Conservation (phyloP, 2,888 invertebrate genomes). For the Meloe dianella region DNA sequence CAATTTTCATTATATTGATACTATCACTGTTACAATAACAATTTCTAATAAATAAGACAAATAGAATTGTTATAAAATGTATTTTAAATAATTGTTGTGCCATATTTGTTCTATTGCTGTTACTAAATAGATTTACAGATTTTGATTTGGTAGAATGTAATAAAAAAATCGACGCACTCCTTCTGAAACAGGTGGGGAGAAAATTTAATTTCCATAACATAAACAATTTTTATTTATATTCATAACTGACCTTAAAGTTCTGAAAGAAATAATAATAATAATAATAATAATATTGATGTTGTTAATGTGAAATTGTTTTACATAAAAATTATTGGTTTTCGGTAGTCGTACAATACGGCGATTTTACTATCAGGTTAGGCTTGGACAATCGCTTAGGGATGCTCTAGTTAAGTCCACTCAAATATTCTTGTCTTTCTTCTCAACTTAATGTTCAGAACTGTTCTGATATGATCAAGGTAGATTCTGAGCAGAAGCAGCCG, state of each 20-base stretch:
- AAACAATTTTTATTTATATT: slow-evolving; percentile 2
- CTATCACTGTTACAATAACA: slow-evolving; percentile 7
- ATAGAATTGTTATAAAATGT: not conserved
- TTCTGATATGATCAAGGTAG: no score
- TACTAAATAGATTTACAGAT: not conserved
- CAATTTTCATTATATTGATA: slow-evolving; percentile 5
- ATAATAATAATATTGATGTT: not conserved
- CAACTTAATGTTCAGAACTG: no score
- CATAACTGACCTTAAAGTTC: not conserved
- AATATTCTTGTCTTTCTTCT: no score
- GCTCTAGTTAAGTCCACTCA: no score
- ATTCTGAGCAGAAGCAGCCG: no score
- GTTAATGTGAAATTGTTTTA: no score
- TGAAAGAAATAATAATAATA: not conserved
- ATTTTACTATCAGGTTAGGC: no score
- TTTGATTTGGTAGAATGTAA: not conserved
- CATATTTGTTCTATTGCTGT: not conserved
- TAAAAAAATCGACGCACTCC: not conserved
- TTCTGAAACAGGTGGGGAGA: slow-evolving; percentile 3
- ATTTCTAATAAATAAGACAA: slow-evolving; percentile 5
- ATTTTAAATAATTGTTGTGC: not conserved
- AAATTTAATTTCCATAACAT: not conserved
- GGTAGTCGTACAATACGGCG: no score
- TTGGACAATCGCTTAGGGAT: no score
- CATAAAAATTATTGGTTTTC: no score